phyloP scores from a whole-genome alignment of 2,797 vertebrate species.

The Periophthalmus magnuspinnatus region DNA sequence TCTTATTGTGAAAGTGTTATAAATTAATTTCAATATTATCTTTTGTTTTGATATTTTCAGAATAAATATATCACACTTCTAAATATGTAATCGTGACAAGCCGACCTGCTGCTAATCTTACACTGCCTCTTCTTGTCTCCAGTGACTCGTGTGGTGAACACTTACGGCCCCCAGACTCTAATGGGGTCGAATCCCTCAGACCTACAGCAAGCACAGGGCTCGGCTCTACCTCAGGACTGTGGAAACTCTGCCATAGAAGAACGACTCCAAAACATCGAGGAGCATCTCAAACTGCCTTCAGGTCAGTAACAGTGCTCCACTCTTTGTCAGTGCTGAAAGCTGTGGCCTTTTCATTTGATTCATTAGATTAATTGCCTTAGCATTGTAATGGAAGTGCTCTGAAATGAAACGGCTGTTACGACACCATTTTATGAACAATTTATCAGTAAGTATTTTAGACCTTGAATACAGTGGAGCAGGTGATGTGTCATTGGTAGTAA shows the following conservation, averaged over 20 bases:
- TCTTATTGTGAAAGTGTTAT: too few relatives aligned
- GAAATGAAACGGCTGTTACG: neutral
- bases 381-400: conserved; percentile 2
- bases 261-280: conserved; percentile 92
- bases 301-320: conserved; percentile 67
- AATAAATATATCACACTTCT: too few relatives aligned
- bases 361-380: conserved; percentile 1
- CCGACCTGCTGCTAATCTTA: too few relatives aligned
- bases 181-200: conserved; percentile 67
- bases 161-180: conserved; percentile 91
- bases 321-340: neutral
- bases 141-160: conserved; percentile 96
- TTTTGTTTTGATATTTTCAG: too few relatives aligned
- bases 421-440: neutral
- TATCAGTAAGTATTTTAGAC: neutral
- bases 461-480: neutral
- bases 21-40: too few relatives aligned
- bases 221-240: conserved; percentile 73
- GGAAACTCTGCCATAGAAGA: conserved; percentile 92
- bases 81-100: too few relatives aligned
- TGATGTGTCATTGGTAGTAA: neutral
- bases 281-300: conserved; percentile 87
- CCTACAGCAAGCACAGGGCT: conserved; percentile 75
- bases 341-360: neutral
- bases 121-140: conserved; percentile 26